Base-by-base conservation (phyloP, 2,888 invertebrate species). In the Cataglyphis altisquamis region DNA sequence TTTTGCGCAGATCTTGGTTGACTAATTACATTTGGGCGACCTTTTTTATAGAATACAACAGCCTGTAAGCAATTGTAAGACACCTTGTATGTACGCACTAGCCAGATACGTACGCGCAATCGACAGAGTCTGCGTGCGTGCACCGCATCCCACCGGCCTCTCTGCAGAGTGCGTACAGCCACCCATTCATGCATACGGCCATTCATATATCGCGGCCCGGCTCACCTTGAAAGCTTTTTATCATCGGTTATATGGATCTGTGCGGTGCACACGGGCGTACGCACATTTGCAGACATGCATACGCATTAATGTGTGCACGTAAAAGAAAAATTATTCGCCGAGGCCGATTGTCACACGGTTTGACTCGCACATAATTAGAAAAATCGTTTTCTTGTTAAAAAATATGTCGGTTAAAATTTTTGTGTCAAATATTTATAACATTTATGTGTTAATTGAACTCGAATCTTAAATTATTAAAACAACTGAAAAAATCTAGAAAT, bases 181-280 rank as follows among this genome's bases (percentile, higher is more conserved):
- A 87, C 89, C 92, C 93, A 94, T 94, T 94, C 94, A 94, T 94
- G 90, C 93, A 92, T 92, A 92, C 93, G 93, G 92, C 93, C 94
- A 94, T 94, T 94, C 93, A 94, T 93, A 92, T 92, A 91, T 92
- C 91, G 48, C n/a, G 86, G 89, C 74, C 91, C 62, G 89, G 94
- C 92, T 94, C 92, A 94, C 94, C 94, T 94, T 94, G 94, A 91
- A 90, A 82, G 86, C 86, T 91, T 93, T 93, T 93, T 93, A 89
- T 91, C 91, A 86, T 78, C 83, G 85, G n/a, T 63, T 83, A 83
- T 52, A 87, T 87, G 88, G 73, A 67, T 85, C 52, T 82, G 60
- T 64, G 67, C 25, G 60, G 32, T 45, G 18, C 41, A 21, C 77
- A 0, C 45, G 18, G 18, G 32, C 5, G 5, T 32, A n/a, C 66